A percentile compares a stretch with the other conserved stretches of the same genome.
phyloP scores from a whole-genome alignment of 2,113 vertebrate genomes.

The Camelus dromedarius region DNA sequence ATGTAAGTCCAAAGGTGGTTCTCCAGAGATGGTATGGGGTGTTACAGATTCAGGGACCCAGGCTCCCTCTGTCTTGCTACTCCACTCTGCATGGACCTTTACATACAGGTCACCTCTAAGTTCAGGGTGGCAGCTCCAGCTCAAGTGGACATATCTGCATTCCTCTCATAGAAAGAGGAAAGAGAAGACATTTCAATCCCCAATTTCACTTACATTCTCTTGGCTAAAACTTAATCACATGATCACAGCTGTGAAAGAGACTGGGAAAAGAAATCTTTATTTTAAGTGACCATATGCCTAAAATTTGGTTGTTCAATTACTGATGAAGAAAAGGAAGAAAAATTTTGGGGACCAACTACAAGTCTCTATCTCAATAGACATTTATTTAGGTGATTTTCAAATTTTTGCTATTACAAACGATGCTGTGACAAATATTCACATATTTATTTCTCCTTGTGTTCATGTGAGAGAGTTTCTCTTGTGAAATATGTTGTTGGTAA shows the following conservation, averaged over 20 bases:
- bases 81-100: background rate
- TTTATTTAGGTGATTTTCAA: background rate
- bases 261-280: background rate
- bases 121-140: background rate
- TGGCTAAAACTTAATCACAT: background rate
- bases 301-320: background rate
- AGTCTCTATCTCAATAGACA: background rate
- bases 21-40: background rate
- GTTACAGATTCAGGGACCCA: background rate
- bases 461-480: background rate
- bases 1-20: background rate
- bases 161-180: background rate
- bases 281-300: background rate
- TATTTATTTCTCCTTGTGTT: background rate
- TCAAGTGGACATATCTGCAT: background rate
- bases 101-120: background rate
- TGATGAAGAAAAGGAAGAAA: background rate
- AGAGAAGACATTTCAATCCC: background rate
- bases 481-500: background rate
- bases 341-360: background rate
- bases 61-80: background rate
- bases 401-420: background rate
- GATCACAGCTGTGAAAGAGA: background rate
- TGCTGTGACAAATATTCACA: background rate
- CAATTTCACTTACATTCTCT: background rate